These are phyloP conservation scores for Sphinx pinastri DNA, from an alignment of 2,888 invertebrate species.

Conservation along the genomic window DNA sequence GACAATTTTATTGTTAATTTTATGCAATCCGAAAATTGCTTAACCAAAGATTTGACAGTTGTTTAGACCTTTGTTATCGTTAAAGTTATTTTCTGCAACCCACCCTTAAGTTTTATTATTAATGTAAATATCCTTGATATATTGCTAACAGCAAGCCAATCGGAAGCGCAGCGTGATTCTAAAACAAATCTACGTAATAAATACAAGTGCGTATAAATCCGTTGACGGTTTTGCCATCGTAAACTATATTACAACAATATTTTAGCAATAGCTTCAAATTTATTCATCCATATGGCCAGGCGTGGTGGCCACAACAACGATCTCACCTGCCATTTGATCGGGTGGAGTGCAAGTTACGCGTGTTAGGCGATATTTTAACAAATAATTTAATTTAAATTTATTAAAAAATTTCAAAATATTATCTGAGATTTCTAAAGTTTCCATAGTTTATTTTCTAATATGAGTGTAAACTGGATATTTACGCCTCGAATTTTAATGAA, in stretches of 20 bases:
- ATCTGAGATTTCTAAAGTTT: too few species aligned
- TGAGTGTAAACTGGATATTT: too few species aligned
- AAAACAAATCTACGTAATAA: constrained; percentile 12
- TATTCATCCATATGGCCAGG: constrained; percentile 76
- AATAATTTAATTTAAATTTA: too few species aligned
- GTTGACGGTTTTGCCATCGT: constrained; percentile 61
- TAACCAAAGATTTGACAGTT: too few species aligned
- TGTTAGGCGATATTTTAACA: constrained; percentile 10
- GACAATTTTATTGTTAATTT: too few species aligned
- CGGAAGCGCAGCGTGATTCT: constrained; percentile 1
- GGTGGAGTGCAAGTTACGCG: constrained; percentile 42
- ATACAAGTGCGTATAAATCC: constrained; percentile 14
- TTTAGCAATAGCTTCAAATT: constrained; percentile 68
- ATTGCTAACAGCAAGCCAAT: neutral
- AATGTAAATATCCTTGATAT: neutral
- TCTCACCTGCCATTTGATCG: constrained; percentile 74
- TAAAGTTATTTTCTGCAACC: too few species aligned
- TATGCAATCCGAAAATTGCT: too few species aligned
- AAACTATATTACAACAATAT: constrained; percentile 57
- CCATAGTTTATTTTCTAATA: too few species aligned
- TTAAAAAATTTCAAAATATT: too few species aligned
- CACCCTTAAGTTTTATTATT: too few species aligned
- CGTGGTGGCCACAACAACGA: constrained; percentile 75
- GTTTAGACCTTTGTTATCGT: too few species aligned
- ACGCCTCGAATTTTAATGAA: too few species aligned